phyloP scores from a whole-genome alignment of 2,113 vertebrate genomes.

The Amazona guildingii region DNA sequence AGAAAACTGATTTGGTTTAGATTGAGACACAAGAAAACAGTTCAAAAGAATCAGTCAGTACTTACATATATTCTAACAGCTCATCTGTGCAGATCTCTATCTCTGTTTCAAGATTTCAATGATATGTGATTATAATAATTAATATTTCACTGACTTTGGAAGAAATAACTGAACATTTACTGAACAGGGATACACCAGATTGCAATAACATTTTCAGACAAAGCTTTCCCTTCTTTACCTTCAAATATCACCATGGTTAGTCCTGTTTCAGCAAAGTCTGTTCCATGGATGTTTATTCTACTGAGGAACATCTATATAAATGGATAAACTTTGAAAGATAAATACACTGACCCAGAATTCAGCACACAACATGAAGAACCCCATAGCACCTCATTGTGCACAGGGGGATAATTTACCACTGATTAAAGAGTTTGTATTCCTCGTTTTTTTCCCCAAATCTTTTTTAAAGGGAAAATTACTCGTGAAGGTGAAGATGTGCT shows the following conservation, averaged over 20 bases:
- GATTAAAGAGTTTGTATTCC: conserved; percentile 82
- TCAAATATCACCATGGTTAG: not conserved
- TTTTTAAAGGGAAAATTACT: conserved; percentile 81
- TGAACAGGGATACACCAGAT: not conserved
- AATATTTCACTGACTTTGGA: not conserved
- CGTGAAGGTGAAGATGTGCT: conserved; percentile 87
- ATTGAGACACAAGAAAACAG: not conserved
- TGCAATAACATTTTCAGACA: not conserved
- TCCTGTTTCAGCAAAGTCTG: not conserved
- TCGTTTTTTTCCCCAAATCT: conserved; percentile 48
- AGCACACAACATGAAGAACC: not conserved
- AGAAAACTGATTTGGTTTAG: not conserved
- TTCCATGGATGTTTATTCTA: not conserved
- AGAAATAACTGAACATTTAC: not conserved
- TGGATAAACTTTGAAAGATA: conserved; percentile 60
- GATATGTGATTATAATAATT: not conserved
- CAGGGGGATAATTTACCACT: conserved; percentile 80
- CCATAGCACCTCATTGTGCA: conserved; percentile 56
- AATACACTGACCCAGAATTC: conserved; percentile 48
- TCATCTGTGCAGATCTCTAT: not conserved
- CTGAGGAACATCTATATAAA: conserved; percentile 9
- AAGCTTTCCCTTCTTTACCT: not conserved
- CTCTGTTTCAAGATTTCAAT: not conserved
- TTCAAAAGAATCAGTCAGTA: not conserved
- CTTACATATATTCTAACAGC: not conserved